phyloP scores from a whole-genome alignment of 2,888 invertebrate species.

The Eulithis prunata region DNA sequence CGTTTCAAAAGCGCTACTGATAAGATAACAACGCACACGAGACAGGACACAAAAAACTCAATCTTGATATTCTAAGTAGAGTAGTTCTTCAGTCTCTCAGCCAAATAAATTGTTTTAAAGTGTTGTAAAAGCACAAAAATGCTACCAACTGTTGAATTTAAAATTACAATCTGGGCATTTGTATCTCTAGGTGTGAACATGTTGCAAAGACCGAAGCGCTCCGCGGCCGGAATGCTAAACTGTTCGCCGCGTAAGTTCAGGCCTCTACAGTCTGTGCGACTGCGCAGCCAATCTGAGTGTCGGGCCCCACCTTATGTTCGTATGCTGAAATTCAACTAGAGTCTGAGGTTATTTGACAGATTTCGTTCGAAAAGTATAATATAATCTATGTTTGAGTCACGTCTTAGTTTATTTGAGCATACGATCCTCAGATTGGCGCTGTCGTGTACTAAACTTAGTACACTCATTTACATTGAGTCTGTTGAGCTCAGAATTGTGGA shows the following conservation, averaged over 20 bases:
- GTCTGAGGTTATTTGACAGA: no score
- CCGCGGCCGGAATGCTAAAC: slow-evolving; percentile 64
- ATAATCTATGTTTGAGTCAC: no score
- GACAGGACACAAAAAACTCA: not conserved
- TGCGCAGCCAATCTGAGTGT: not conserved
- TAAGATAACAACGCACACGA: no score
- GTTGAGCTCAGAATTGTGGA: no score
- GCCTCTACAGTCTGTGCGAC: slow-evolving; percentile 17
- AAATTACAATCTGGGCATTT: slow-evolving; percentile 39
- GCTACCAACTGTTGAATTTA: slow-evolving; percentile 31
- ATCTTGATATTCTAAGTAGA: slow-evolving; percentile 5
- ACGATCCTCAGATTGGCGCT: no score
- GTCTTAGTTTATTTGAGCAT: no score
- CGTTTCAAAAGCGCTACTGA: no score
- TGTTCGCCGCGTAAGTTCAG: slow-evolving; percentile 52
- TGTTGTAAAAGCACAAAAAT: slow-evolving; percentile 22
- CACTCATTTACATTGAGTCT: no score
- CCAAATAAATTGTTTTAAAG: slow-evolving; percentile 13
- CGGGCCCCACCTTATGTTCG: no score
- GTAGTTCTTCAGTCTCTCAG: not conserved
- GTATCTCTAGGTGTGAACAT: slow-evolving; percentile 59
- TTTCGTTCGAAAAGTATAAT: no score
- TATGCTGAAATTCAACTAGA: no score
- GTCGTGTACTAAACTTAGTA: no score
- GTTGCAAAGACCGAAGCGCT: slow-evolving; percentile 44